Base-by-base conservation (phyloP, 2,888 invertebrate genomes). In the Trichopoda pennipes region DNA sequence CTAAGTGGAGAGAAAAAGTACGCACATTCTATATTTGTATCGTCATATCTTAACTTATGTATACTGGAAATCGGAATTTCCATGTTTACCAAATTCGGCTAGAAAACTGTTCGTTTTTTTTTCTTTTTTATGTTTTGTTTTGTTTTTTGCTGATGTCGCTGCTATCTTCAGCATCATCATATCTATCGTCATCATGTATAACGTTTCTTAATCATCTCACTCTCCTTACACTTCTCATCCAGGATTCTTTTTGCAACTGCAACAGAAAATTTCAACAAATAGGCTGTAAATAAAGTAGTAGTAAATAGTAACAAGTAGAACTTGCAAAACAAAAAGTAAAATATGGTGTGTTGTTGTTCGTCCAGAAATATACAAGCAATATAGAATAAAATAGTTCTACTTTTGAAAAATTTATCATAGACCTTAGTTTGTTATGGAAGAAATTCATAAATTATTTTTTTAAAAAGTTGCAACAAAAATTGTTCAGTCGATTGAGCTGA, bases 41-140 rank as follows among this genome's bases (percentile, higher is more conserved):
- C 35, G 44, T 81, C 74, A 74, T 81, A 78, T 82, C 78, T 78
- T 75, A 78, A 78, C 78, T 78, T 82, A 77, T 83, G 28, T 28
- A 28, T 28, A 73, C 75, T 82, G 80, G 63, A 85, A 81, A 84
- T 83, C 86, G 89, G 89, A 88, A 89, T 88, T 88, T 89, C 88
- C 88, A 88, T 88, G 88, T 88, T 87, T 87, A 86, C 89, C 88
- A 88, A 88, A 88, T 89, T 88, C 87, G 89, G 88, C 82, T 85
- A 84, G 85, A 86, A 86, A 87, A 86, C 87, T 86, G 84, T 84
- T 86, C 78, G 80, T 84, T 84, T 17, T 14, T 47, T 12, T 60
- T 10, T 38, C 21, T 51, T 28, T 28, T 28, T 28, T 28, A 6
- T 28, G 4, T 8, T 7, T 28, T 28, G 28, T n/a, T n/a, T n/a